Conservation (phyloP, 1,140 invertebrate genomes). For the Magallana gigas region DNA sequence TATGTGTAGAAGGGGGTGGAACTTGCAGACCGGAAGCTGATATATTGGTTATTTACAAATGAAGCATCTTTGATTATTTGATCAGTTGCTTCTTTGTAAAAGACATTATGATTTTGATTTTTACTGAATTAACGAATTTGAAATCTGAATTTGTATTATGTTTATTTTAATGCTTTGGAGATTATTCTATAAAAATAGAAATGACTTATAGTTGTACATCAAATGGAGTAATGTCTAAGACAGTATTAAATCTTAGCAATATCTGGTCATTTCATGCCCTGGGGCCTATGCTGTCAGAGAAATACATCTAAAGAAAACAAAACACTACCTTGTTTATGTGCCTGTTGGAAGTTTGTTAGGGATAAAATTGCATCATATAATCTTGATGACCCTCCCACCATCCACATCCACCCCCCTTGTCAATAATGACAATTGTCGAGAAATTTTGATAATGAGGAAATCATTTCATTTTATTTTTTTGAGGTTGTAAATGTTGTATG, state of each 20-base stretch:
- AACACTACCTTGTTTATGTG: too few species aligned
- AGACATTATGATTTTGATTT: too few species aligned
- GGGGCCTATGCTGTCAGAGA: background rate
- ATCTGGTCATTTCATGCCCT: background rate
- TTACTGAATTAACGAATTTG: too few species aligned
- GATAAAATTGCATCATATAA: too few species aligned
- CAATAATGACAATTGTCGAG: too few species aligned
- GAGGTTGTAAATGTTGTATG: background rate
- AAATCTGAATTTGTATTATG: too few species aligned
- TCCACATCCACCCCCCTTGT: too few species aligned
- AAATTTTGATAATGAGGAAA: background rate
- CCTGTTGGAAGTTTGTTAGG: too few species aligned
- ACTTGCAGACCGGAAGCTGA: slow-evolving; percentile 34
- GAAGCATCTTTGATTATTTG: background rate
- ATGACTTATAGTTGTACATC: background rate
- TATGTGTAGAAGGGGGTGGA: slow-evolving; percentile 4
- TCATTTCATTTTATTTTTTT: background rate
- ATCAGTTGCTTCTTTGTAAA: background rate
- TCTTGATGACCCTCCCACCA: too few species aligned
- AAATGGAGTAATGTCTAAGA: background rate
- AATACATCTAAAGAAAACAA: too few species aligned
- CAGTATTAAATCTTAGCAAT: background rate
- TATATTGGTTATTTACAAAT: slow-evolving; percentile 14
- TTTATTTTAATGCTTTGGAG: too few species aligned
- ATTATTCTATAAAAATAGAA: background rate